A percentile compares a stretch with the other conserved stretches of the same genome.
Evolutionary conservation across 92 coral and sea anemone species (phyloP).

Genomic region (Virgularia gustaviana): DNA sequence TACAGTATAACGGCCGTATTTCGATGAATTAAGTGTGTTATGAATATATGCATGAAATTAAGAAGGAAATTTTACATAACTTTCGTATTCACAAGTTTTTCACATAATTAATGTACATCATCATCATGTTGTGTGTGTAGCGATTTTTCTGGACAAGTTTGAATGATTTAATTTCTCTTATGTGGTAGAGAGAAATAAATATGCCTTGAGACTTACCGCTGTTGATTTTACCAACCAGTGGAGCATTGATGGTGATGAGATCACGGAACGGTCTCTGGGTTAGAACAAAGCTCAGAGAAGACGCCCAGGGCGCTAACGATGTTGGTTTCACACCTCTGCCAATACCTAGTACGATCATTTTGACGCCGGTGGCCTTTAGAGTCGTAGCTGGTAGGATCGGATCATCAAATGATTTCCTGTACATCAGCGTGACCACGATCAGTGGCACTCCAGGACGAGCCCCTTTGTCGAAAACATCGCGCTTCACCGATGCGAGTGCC

Average conservation of each 20-base stretch:
- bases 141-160: not conserved
- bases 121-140: no score
- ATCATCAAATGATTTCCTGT: constrained; percentile 14
- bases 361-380: constrained; percentile 22
- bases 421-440: constrained; percentile 8
- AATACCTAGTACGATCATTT: constrained; percentile 30
- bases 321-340: constrained; percentile 19
- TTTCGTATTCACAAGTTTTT: no score
- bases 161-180: not conserved
- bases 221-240: constrained; percentile 31
- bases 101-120: no score
- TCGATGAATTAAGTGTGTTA: no score
- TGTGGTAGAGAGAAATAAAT: not conserved
- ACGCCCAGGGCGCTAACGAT: not conserved
- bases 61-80: no score
- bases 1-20: no score
- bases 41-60: no score
- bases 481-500: constrained; percentile 24
- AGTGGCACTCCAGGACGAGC: constrained; percentile 28
- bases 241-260: not conserved
- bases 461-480: constrained; percentile 11
- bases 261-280: constrained; percentile 8
- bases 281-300: constrained; percentile 27
- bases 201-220: constrained; percentile 1
- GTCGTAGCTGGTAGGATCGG: constrained; percentile 21